A percentile compares a stretch with the other conserved stretches of the same genome.
These are phyloP conservation scores for Paedocypris sp. DNA, from an alignment of 2,113 vertebrate genomes.

Conservation along the genomic window DNA sequence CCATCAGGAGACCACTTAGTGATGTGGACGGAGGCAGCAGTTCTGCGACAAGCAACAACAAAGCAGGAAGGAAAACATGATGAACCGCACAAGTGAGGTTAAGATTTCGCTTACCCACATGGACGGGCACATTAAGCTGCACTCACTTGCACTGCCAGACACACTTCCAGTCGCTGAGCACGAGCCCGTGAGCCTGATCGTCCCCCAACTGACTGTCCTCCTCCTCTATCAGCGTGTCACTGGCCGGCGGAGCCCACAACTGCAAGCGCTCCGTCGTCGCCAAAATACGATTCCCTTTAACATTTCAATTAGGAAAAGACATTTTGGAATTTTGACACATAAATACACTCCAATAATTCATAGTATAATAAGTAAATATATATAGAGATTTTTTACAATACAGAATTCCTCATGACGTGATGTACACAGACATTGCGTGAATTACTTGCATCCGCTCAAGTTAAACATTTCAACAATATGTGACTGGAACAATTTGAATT, in stretches of 20 bases:
- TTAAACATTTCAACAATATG: no score
- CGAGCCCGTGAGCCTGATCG: conserved; percentile 66
- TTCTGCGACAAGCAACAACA: conserved; percentile 54
- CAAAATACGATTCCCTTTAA: conserved; percentile 90
- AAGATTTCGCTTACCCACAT: no score
- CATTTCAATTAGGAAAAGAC: conserved; percentile 19
- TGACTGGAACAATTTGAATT: no score
- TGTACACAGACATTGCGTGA: no score
- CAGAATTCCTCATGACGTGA: no score
- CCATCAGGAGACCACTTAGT: conserved; percentile 97
- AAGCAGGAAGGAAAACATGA: no score
- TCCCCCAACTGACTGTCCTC: conserved; percentile 65
- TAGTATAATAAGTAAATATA: no score
- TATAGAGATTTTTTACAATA: no score
- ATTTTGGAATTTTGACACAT: background rate
- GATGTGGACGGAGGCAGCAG: conserved; percentile 82
- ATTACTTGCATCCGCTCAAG: no score
- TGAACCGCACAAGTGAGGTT: background rate
- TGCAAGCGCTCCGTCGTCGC: conserved; percentile 88
- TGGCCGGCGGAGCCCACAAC: conserved; percentile 84
- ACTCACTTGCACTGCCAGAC: conserved; percentile 96
- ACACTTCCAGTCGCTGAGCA: conserved; percentile 93
- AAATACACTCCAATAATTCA: background rate
- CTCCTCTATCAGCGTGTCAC: conserved; percentile 78
- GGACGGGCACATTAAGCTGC: no score